A percentile compares a stretch with the other conserved stretches of the same genome.
phyloP scores from a whole-genome alignment of 2,797 vertebrate genomes.

The Amblyraja radiata region DNA sequence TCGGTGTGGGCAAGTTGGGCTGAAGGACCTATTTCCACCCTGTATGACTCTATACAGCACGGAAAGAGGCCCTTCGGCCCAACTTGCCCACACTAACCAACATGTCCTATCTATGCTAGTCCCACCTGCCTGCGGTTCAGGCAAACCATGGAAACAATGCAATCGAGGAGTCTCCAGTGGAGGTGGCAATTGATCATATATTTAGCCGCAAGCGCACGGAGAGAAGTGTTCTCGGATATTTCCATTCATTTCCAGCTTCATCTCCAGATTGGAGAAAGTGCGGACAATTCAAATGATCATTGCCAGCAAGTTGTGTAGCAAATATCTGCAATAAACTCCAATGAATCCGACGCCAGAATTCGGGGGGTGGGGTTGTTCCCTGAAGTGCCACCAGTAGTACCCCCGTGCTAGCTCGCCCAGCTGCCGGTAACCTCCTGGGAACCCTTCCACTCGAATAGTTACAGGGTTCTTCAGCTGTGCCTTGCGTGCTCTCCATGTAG shows the following conservation, averaged over 20 bases:
- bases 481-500: not conserved
- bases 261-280: not conserved
- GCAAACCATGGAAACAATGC: not conserved
- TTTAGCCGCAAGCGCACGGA: not conserved
- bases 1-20: too few relatives aligned
- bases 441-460: not conserved
- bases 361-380: too few relatives aligned
- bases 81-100: too few relatives aligned
- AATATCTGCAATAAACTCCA: not conserved
- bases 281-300: not conserved
- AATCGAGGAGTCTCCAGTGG: not conserved
- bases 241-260: not conserved
- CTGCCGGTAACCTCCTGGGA: too few relatives aligned
- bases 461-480: not conserved
- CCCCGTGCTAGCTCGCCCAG: not conserved
- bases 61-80: too few relatives aligned
- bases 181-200: not conserved
- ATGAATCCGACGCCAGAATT: not conserved
- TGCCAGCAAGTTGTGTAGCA: not conserved
- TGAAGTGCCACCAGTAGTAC: too few relatives aligned
- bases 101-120: too few relatives aligned
- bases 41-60: too few relatives aligned
- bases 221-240: not conserved
- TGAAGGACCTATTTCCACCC: too few relatives aligned
- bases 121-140: too few relatives aligned